Evolutionary conservation across 2,113 vertebrate genomes (phyloP), one percentile per base, ranked within the genome.

Genomic region (Rhinopomastus cyanomelas): DNA sequence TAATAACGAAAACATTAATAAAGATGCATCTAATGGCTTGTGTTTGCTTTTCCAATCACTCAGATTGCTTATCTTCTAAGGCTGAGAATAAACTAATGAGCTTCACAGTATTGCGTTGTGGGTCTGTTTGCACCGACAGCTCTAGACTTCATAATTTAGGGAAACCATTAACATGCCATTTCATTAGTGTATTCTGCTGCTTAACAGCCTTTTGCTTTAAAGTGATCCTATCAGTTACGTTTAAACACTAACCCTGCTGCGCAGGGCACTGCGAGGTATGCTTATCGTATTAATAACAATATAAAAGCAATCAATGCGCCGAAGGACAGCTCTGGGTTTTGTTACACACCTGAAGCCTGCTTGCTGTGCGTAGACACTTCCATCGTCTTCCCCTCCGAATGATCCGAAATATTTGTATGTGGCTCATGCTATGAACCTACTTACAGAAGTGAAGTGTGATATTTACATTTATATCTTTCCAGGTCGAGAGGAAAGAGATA

Each of bases 381-480:
- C 56, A 76, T 29, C 68, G 62, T 93, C 75, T 92, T 65, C 59
- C 57, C 67, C 85, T 87, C 73, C 68, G 88, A 76, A 91, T 17
- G 13, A 86, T 75, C 87, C 59, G 60, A 95, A 92, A 84, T 46
- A 79, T 53, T 48, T 96, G 88, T 80, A 84, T 78, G 22, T 55
- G 72, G n/a, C 59, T 91, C 62, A 62, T 46, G 20, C 44, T 52
- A 94, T 22, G 65, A 96, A 81, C 78, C 36, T 88, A 81, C 68
- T 67, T 71, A 91, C 68, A 89, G 93, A 95, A 91, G 57, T 32
- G 16, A 49, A 86, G 78, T 42, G 62, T 84, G 75, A 77, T 92
- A 95, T 88, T 94, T 96, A 85, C 84, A 66, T 22, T 52, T n/a
- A 65, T 79, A 86, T 94, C 94, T 95, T 97, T 94, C 95, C 91